Evolutionary conservation across 2,888 invertebrate species (phyloP).

Genomic region (Cosmopolites sordidus): DNA sequence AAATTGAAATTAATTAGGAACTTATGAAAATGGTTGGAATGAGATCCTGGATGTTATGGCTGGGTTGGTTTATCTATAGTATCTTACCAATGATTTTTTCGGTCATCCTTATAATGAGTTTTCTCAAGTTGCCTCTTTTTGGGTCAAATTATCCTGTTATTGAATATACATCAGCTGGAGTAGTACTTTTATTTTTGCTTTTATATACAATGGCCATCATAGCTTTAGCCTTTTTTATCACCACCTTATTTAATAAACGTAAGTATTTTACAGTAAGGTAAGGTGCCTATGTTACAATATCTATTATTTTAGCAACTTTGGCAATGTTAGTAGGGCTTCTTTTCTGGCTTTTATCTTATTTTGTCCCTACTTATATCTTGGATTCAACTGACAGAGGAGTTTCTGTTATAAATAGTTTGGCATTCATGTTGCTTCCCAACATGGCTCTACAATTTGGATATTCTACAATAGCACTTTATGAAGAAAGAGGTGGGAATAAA

Average conservation of each 20-base stretch:
- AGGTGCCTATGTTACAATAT: constrained; percentile 1
- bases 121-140: constrained; percentile 56
- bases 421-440: constrained; percentile 42
- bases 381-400: constrained; percentile 22
- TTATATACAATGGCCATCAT: constrained; percentile 68
- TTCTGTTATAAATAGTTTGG: constrained; percentile 30
- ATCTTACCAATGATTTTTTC: constrained; percentile 64
- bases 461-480: constrained; percentile 40
- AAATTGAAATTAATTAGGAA: constrained; percentile 55
- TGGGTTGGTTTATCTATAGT: constrained; percentile 79
- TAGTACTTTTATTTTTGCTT: constrained; percentile 66
- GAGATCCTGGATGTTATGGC: constrained; percentile 78
- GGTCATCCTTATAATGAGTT: constrained; percentile 53
- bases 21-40: constrained; percentile 91
- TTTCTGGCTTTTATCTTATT: constrained; percentile 43
- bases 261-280: constrained; percentile 36
- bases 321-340: constrained; percentile 42
- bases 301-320: constrained; percentile 38
- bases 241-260: constrained; percentile 75
- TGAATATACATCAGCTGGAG: constrained; percentile 60
- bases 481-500: constrained; percentile 42
- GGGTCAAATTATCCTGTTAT: constrained; percentile 57
- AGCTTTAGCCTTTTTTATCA: constrained; percentile 72
- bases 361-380: constrained; percentile 37
- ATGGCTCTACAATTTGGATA: constrained; percentile 43